A percentile compares a stretch with the other conserved stretches of the same genome.
phyloP scores from a whole-genome alignment of 2,888 invertebrate species.

The Pristionchus japonicus region DNA sequence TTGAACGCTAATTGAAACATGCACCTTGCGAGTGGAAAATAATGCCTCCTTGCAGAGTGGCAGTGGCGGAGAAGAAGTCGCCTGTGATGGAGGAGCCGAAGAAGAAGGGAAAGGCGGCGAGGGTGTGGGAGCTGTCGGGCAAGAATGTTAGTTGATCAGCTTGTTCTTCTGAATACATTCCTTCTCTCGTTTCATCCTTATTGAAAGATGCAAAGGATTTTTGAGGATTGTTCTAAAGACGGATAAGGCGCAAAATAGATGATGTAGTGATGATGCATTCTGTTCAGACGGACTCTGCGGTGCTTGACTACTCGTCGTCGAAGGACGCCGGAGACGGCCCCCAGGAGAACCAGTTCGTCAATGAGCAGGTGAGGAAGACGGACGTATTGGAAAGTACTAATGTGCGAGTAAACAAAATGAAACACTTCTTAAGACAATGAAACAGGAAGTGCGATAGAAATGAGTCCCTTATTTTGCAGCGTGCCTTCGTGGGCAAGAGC shows the following conservation, averaged over 20 bases:
- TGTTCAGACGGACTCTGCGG: slow-evolving; percentile 55
- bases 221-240: too few species aligned
- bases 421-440: too few species aligned
- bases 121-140: slow-evolving; percentile 69
- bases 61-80: slow-evolving; percentile 31
- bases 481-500: slow-evolving; percentile 43
- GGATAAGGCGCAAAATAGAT: too few species aligned
- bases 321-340: slow-evolving; percentile 71
- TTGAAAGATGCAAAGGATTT: too few species aligned
- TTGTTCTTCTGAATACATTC: too few species aligned
- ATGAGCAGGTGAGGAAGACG: slow-evolving; percentile 42
- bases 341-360: slow-evolving; percentile 51
- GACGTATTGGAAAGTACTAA: neutral
- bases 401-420: neutral
- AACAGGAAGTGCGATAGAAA: neutral
- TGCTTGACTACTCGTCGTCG: slow-evolving; percentile 77
- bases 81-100: slow-evolving; percentile 48
- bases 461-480: neutral
- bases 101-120: slow-evolving; percentile 69
- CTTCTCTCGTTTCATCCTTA: neutral
- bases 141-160: slow-evolving; percentile 54
- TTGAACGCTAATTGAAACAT: neutral
- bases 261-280: neutral
- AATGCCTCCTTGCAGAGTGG: neutral
- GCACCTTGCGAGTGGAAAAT: neutral